Base-by-base conservation (phyloP, 2,888 invertebrate species). In the Nowickia ferox region DNA sequence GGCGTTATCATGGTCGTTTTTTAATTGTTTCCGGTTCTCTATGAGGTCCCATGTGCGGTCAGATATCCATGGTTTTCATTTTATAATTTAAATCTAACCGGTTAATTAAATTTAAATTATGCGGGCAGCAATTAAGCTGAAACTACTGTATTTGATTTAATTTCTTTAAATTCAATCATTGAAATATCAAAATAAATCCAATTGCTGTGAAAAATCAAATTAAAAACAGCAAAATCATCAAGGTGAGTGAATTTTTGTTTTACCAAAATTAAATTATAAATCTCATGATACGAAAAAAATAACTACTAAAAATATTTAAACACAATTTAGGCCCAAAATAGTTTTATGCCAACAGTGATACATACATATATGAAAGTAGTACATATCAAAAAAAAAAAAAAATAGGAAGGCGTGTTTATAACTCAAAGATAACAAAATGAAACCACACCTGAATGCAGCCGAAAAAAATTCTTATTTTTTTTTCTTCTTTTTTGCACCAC, bases 351-450 rank as follows among this genome's bases (percentile, higher is more conserved):
- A 30, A 6, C 30, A 30, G 1, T 30, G 30, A 30, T 30, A n/a
- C n/a, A n/a, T n/a, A n/a, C n/a, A n/a, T n/a, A 15, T 30, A 30
- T 10, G 30, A 68, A 38, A 51, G 30, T 6, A 30, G 6, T 30
- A 30, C 6, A 44, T 40, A 38, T 17, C n/a, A n/a, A 72, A 65
- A 38, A 65, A 30, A 71, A 53, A 75, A 42, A 22, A 13, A 9
- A 55, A 82, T 66, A 84, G 61, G 53, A 83, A 84, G 87, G 86
- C 84, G 87, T 82, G 86, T 77, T 75, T 79, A 77, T 59, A 71
- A 44, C 19, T 30, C 42, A 72, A 46, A 79, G 40, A 78, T 79
- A 76, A 87, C 84, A 81, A 87, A 87, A 84, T 87, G 82, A 84
- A 87, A 84, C 87, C 87, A 84, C 87, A 84, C 87, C 87, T 84